phyloP scores from a whole-genome alignment of 2,888 invertebrate species.

The Tineola bisselliella region DNA sequence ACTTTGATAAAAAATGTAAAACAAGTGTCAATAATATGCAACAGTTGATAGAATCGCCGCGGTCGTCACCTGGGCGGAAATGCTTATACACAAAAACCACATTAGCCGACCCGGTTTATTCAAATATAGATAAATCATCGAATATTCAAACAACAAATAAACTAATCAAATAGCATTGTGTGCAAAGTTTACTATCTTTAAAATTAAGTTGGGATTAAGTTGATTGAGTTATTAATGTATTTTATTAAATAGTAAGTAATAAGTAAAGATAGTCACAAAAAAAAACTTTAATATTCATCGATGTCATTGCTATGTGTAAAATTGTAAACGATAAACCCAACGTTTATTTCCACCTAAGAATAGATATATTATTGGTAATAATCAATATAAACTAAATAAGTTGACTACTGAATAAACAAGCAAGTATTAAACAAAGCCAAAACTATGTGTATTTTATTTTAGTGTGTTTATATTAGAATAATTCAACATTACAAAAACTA shows the following conservation, averaged over 20 bases:
- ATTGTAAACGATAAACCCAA: too few species aligned
- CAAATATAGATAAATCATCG: conserved; percentile 6
- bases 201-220: too few species aligned
- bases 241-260: too few species aligned
- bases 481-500: conserved; percentile 5
- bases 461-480: conserved; percentile 4
- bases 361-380: background rate
- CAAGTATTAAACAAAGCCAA: conserved; percentile 1
- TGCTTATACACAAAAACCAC: conserved; percentile 57
- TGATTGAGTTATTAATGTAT: too few species aligned
- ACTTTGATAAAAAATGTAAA: background rate
- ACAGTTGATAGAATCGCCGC: conserved; percentile 38
- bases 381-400: background rate
- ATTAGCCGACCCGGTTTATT: conserved; percentile 33
- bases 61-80: conserved; percentile 62
- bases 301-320: too few species aligned
- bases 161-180: background rate
- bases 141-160: background rate
- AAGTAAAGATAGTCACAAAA: too few species aligned
- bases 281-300: background rate
- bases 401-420: background rate
- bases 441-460: background rate
- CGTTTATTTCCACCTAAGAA: too few species aligned
- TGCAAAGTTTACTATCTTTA: background rate
- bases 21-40: conserved; percentile 7